Evolutionary conservation across 2,797 vertebrate genomes (phyloP).

Genomic region (Astyanax mexicanus): DNA sequence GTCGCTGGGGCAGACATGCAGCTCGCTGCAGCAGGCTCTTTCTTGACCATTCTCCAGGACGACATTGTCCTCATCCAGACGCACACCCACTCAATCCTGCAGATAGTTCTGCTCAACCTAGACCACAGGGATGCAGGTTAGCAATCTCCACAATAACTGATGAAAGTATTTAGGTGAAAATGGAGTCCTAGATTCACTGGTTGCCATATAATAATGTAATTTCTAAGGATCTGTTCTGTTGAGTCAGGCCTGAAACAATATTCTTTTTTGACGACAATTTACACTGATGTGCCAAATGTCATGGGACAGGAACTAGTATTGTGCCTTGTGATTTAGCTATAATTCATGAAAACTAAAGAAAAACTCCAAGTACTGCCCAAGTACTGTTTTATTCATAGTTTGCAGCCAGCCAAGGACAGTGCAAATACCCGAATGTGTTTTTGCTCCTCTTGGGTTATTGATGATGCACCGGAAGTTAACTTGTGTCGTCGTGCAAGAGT

Average conservation of each 20-base stretch:
- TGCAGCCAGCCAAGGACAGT: no score
- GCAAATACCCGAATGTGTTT: no score
- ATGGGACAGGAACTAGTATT: no score
- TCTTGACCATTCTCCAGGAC: conserved; percentile 91
- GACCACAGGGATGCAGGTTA: conserved; percentile 92
- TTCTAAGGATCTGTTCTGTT: background rate
- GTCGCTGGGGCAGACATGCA: conserved; percentile 90
- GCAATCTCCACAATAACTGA: conserved; percentile 27
- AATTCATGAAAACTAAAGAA: no score
- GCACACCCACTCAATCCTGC: conserved; percentile 91
- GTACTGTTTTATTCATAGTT: no score
- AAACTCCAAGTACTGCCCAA: no score
- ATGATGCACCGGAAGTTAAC: no score
- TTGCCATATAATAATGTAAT: background rate
- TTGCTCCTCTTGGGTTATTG: no score
- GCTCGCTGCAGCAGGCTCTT: conserved; percentile 88
- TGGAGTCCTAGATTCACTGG: background rate
- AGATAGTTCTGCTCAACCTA: conserved; percentile 90
- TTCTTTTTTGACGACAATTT: background rate
- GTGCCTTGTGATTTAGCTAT: no score
- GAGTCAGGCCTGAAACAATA: background rate
- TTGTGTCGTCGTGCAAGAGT: no score
- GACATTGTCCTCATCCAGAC: conserved; percentile 91
- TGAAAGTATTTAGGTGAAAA: background rate
- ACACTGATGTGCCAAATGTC: no score